Conservation (phyloP, 2,113 vertebrate species). For the Xiphophorus hellerii region DNA sequence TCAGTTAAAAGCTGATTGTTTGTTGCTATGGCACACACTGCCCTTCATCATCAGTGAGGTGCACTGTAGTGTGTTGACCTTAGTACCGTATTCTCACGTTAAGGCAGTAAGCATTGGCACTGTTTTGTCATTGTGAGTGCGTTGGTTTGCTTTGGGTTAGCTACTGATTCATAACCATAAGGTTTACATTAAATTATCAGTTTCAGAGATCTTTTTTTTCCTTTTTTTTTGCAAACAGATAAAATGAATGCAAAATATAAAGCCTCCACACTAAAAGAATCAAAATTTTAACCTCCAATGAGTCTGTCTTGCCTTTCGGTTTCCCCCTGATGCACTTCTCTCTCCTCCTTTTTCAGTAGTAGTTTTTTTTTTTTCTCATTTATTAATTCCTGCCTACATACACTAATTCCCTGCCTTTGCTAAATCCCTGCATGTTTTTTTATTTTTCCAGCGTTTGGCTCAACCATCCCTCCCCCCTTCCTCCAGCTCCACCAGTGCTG, state of each 20-base stretch:
- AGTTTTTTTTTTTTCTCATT: conserved; percentile 29
- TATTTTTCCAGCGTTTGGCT: conserved; percentile 48
- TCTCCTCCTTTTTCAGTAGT: conserved; percentile 13
- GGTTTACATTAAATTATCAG: conserved; percentile 65
- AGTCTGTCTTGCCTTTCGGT: conserved; percentile 48
- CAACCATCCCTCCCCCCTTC: conserved; percentile 59
- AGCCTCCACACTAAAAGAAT: conserved; percentile 48
- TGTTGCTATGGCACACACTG: conserved; percentile 78
- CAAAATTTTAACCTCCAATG: conserved; percentile 42
- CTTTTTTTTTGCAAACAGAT: conserved; percentile 66
- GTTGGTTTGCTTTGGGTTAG: conserved; percentile 66
- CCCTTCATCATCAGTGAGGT: conserved; percentile 66
- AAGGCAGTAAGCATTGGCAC: conserved; percentile 98
- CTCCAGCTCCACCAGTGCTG: conserved; percentile 64
- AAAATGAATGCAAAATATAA: conserved; percentile 50
- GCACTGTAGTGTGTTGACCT: conserved; percentile 74
- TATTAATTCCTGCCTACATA: conserved; percentile 25
- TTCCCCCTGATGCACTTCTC: conserved; percentile 45
- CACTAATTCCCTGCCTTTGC: conserved; percentile 18
- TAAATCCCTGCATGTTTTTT: conserved; percentile 68
- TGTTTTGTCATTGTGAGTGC: conserved; percentile 74
- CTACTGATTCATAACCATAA: conserved; percentile 61
- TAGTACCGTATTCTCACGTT: conserved; percentile 82
- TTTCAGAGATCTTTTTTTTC: conserved; percentile 26
- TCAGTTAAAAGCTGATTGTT: conserved; percentile 82